phyloP scores from a whole-genome alignment of 2,113 vertebrate genomes.

The Amblyopsis rosae region DNA sequence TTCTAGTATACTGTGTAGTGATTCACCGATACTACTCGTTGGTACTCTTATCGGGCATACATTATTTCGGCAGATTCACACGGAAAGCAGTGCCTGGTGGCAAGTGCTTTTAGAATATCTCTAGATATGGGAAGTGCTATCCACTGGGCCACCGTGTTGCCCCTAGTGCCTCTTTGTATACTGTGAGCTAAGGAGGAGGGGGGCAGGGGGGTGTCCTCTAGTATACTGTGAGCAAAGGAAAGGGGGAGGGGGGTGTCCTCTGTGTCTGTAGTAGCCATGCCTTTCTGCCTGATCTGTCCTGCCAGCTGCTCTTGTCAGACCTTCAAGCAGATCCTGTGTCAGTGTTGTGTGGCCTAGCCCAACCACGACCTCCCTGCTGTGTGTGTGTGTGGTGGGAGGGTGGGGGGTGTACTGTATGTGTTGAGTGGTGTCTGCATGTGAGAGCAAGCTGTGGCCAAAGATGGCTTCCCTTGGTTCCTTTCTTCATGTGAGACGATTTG shows the following conservation, averaged over 20 bases:
- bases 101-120: too few species aligned
- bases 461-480: slow-evolving; percentile 53
- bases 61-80: too few species aligned
- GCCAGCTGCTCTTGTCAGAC: slow-evolving; percentile 73
- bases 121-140: too few species aligned
- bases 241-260: slow-evolving; percentile 51
- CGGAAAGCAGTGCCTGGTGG: too few species aligned
- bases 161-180: too few species aligned
- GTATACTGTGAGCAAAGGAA: neutral
- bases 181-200: neutral
- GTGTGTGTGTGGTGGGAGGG: too few species aligned
- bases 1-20: too few species aligned
- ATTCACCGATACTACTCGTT: too few species aligned
- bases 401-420: too few species aligned
- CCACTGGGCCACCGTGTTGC: too few species aligned
- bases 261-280: slow-evolving; percentile 37
- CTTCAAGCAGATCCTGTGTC: slow-evolving; percentile 58
- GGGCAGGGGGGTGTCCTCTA: too few species aligned
- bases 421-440: slow-evolving; percentile 33
- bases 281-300: slow-evolving; percentile 59
- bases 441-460: slow-evolving; percentile 26
- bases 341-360: slow-evolving; percentile 60
- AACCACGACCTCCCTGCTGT: slow-evolving; percentile 33
- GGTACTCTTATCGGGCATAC: too few species aligned
- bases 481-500: slow-evolving; percentile 33